Evolutionary conservation across 2,888 invertebrate species (phyloP), one percentile per base, ranked within the genome.

Genomic region (Ophion ellenae): DNA sequence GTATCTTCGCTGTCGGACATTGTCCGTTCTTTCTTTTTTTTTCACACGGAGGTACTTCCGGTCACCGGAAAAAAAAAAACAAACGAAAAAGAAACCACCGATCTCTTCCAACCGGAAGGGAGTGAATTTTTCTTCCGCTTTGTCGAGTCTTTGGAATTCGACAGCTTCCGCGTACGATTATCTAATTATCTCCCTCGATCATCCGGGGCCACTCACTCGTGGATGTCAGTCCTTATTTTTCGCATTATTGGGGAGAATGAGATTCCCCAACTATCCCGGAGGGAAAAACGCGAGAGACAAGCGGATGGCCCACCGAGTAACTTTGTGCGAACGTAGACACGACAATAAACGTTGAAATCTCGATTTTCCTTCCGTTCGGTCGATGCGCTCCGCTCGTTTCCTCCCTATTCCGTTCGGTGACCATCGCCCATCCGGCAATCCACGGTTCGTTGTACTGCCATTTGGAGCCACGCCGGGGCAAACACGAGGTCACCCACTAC

Each of bases 1-100:
- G 95, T 95, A 79, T 94, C 93, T 89, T 95, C 95, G 91, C 95
- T 95, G 89, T 95, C 95, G 59, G 95, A 95, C 95, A 95, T 95
- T 83, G 73, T 87, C 86, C 20, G 36, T 64, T 24, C 24, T 17
- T 17, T 40, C 86, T 81, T 11, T 69, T 11, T 74, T 57, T 5
- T 20, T 5, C 3, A 36, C 32, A 61, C 5, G n/a, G 7, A 64
- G 64, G 11, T 17, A 64, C 20, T n/a, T n/a, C 3, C 53, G 32
- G 40, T 64, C 36, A 76, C 47, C 32, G 17, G 40, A 1, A 76
- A 57, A n/a, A n/a, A 66, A 57, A 53, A n/a, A 67, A 36, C 11
- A 70, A 70, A 61, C 4, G 6, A 69, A n/a, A 63, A 28, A 40
- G 0, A 24, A 66, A 59, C 53, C 40, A 69, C 59, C 57, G 11